Evolutionary conservation across 1,140 invertebrate species (phyloP), one percentile per base, ranked within the genome.

Genomic region (Acromyrmex heyeri): DNA sequence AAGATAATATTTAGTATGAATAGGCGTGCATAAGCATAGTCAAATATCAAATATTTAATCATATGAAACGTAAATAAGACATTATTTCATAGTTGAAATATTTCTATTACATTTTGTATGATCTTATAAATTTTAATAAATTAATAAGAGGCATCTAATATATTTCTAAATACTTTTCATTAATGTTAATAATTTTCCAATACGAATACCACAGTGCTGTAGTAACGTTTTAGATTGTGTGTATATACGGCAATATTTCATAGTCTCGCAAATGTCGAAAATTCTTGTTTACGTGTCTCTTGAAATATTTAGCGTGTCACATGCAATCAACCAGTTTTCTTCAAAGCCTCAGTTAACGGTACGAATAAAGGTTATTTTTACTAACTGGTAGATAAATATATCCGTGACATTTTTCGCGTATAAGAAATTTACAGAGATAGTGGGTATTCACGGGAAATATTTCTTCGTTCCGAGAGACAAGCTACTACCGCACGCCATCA

Each of bases 331-430:
- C 59, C 30, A 65, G 82, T 78, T 53, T 48, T 44, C 59, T 64
- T 76, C 10, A 38, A 78, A 85, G 61, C 30, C 10, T 34, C 21
- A 48, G 24, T 53, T 78, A 78, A 85, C 82, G 73, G 67, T 59
- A 62, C 7, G 59, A 24, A 48, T 77, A 59, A 77, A 53, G 38
- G 82, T 64, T 85, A 78, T 65, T 78, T 85, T 78, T 76, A 65
- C 12, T 10, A 65, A 44, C 48, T 55, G 48, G 3, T 16, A 30
- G 24, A 65, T 65, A 78, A 77, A 85, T 65, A 30, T 77, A 30
- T 77, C 14, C 57, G 38, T 34, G 38, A 55, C 50, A 73, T 83
- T 75, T 83, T 44, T 34, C 79, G 24, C 16, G 79, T 21, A 57
- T 30, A 57, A 73, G 38, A 69, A 77, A 73, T 85, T 44, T 62